Base-by-base conservation (phyloP, 2,797 vertebrate species). In the Thunnus albacares region DNA sequence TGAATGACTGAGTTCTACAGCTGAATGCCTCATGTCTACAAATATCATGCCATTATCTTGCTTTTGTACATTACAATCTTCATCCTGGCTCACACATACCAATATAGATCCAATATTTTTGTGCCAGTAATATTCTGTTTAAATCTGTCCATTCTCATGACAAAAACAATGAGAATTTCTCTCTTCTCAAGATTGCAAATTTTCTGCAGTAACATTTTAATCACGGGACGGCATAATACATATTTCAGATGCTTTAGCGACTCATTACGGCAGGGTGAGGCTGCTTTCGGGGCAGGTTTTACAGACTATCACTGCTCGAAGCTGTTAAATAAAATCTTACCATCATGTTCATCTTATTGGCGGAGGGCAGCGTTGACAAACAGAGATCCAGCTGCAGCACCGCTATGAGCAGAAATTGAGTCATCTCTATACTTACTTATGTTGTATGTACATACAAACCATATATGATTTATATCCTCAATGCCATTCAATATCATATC, bases 341-440 rank as follows among this genome's bases (percentile, higher is more conserved):
- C 38, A 24, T 61, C 57, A 35, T 57, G 30, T 63, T 61, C 55
- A 24, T 70, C n/a, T 22, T 38, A 28, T 51, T 73, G 76, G 64
- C 75, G 66, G 68, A 41, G 17, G 26, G 59, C 30, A 73, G 52
- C 30, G 63, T 11, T 38, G 64, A 71, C 49, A 41, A 49, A 52
- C 53, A 70, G 41, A 58, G 58, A 79, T 73, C 55, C 66, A 53
- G 59, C 81, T 82, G 67, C 65, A 71, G 65, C 38, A 64, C 58
- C 12, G 20, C 66, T 58, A 62, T 28, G 26, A 67, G 24, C 67
- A 80, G 41, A 57, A 53, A 65, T 61, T 65, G 26, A 47, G 53
- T 62, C 68, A 53, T 65, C 43, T 58, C 65, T 24, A 81, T 20
- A 18, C 57, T 43, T 38, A 56, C 57, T 35, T 38, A 56, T 1